Conservation (phyloP, 2,888 invertebrate species). For the Chloromyia formosa region DNA sequence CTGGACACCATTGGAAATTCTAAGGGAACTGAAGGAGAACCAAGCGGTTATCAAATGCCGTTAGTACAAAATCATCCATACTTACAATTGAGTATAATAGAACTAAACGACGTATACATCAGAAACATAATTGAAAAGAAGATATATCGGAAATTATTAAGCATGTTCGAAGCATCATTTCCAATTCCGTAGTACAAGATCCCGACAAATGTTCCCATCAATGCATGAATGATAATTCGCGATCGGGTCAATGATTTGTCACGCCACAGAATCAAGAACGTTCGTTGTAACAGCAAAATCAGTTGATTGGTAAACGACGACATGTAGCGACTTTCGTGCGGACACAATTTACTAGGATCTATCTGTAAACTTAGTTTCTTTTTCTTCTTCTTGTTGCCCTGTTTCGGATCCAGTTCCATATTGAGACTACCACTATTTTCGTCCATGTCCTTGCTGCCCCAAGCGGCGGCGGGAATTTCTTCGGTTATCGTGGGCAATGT, state of each 20-base stretch:
- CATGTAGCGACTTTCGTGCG: slow-evolving; percentile 65
- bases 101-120: slow-evolving; percentile 93
- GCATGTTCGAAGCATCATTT: slow-evolving; percentile 81
- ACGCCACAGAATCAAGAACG: slow-evolving; percentile 72
- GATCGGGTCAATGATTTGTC: slow-evolving; percentile 79
- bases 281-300: slow-evolving; percentile 70
- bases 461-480: slow-evolving; percentile 54
- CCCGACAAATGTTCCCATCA: slow-evolving; percentile 84
- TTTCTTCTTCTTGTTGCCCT: slow-evolving; percentile 50
- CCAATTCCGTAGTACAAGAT: slow-evolving; percentile 85
- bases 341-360: slow-evolving; percentile 58
- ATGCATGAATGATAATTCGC: slow-evolving; percentile 79
- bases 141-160: slow-evolving; percentile 87
- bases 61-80: slow-evolving; percentile 53
- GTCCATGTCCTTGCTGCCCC: slow-evolving; percentile 52
- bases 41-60: neutral
- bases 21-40: slow-evolving; percentile 74
- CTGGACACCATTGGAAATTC: slow-evolving; percentile 82
- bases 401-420: neutral
- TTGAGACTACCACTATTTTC: neutral
- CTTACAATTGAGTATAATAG: slow-evolving; percentile 91
- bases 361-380: slow-evolving; percentile 53
- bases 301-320: slow-evolving; percentile 70
- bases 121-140: slow-evolving; percentile 94
- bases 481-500: slow-evolving; percentile 56